These are phyloP conservation scores for Stegophylla sp. DNA, from an alignment of 2,888 invertebrate species.

Conservation along the genomic window DNA sequence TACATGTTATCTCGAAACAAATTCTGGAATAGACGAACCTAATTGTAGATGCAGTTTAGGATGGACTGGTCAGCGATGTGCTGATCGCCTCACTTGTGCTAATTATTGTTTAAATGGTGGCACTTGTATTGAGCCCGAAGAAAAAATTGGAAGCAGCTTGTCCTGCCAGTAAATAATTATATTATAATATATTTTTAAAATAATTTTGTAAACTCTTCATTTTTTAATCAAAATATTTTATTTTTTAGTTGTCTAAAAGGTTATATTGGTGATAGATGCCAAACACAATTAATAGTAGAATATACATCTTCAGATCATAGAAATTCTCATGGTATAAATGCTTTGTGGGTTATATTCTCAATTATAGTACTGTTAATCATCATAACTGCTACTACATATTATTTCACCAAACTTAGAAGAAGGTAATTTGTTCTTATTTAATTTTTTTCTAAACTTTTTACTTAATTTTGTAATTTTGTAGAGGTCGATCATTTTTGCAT, in stretches of 20 bases:
- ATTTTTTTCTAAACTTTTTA: conserved; percentile 37
- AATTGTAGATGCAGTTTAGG: conserved; percentile 61
- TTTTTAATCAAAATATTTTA: conserved; percentile 61
- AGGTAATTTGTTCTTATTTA: conserved; percentile 37
- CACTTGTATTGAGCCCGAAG: conserved; percentile 66
- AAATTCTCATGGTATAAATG: conserved; percentile 23
- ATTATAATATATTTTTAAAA: conserved; percentile 43
- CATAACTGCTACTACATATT: conserved; percentile 46
- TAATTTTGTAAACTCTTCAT: not conserved
- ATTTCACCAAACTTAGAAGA: conserved; percentile 54
- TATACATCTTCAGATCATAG: conserved; percentile 17
- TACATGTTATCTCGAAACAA: conserved; percentile 57
- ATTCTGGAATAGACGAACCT: conserved; percentile 43
- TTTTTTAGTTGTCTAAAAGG: conserved; percentile 64
- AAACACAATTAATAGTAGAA: conserved; percentile 60
- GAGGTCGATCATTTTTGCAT: conserved; percentile 77
- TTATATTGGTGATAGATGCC: conserved; percentile 64
- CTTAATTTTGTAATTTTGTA: conserved; percentile 63
- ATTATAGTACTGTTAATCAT: conserved; percentile 29
- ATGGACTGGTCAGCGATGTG: conserved; percentile 66
- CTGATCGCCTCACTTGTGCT: conserved; percentile 66
- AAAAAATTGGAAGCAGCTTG: conserved; percentile 63
- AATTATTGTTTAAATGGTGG: conserved; percentile 69
- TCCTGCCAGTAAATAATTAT: conserved; percentile 65
- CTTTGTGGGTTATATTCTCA: conserved; percentile 48